A percentile compares a stretch with the other conserved stretches of the same genome.
Evolutionary conservation across 2,888 invertebrate genomes (phyloP).

Genomic region (Trichogramma evanescens): DNA sequence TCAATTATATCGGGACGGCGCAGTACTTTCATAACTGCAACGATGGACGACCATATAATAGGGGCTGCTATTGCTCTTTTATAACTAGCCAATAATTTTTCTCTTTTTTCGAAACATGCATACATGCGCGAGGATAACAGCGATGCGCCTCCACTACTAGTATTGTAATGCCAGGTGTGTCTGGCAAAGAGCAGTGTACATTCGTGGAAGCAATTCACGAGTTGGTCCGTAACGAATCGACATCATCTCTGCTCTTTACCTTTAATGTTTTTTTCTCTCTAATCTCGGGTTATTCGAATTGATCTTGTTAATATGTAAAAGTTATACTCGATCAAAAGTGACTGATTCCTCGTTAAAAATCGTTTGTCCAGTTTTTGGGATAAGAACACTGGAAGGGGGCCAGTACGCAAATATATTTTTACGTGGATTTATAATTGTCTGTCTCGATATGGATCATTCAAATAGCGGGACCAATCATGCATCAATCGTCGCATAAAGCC

Average conservation of each 20-base stretch:
- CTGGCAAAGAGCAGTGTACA: slow-evolving; percentile 5
- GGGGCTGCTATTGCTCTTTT: no score
- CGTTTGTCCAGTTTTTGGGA: background rate
- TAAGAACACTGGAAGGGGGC: no score
- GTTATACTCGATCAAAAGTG: background rate
- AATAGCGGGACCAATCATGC: slow-evolving; percentile 8
- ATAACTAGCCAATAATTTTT: background rate
- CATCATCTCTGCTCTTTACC: background rate
- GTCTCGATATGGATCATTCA: no score
- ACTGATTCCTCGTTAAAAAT: slow-evolving; percentile 10
- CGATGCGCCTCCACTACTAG: slow-evolving; percentile 1
- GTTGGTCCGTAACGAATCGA: slow-evolving; percentile 10
- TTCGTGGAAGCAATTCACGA: slow-evolving; percentile 14
- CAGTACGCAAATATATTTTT: no score
- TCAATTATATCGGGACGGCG: no score
- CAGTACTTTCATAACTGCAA: no score
- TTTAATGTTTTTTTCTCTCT: no score
- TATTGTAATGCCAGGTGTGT: slow-evolving; percentile 9
- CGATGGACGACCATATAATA: no score
- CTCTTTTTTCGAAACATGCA: background rate
- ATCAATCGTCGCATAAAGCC: background rate
- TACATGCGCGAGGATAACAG: background rate
- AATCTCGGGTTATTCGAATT: no score
- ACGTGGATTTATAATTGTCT: no score
- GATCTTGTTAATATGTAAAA: no score